Conservation (phyloP, 2,113 vertebrate genomes). For the Cygnus buccinator region DNA sequence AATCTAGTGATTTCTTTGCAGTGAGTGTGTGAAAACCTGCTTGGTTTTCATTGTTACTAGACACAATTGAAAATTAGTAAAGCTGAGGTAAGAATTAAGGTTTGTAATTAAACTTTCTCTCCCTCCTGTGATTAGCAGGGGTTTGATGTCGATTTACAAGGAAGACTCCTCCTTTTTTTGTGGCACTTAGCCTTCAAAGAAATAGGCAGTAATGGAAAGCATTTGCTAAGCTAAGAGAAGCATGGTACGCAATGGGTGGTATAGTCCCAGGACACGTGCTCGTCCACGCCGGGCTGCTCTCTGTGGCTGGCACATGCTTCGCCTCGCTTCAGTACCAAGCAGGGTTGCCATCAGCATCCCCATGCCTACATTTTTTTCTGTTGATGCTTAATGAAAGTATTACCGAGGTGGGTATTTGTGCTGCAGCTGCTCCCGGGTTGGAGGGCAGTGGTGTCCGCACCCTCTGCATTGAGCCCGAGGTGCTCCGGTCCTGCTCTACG, state of each 20-base stretch:
- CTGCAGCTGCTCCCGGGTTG: not conserved
- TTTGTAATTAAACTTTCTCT: slow-evolving; percentile 51
- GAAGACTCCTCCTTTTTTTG: slow-evolving; percentile 14
- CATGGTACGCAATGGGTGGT: not conserved
- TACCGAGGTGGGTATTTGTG: not conserved
- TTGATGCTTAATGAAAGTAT: not conserved
- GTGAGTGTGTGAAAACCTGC: slow-evolving; percentile 6
- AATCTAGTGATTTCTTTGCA: slow-evolving; percentile 48
- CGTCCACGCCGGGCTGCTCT: rapidly evolving
- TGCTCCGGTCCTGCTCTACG: not conserved
- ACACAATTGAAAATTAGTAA: slow-evolving; percentile 51
- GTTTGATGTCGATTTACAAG: slow-evolving; percentile 1
- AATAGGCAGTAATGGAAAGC: not conserved
- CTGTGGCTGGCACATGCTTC: too few species aligned
- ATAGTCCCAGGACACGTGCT: not conserved
- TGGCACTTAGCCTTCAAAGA: not conserved
- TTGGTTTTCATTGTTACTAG: slow-evolving; percentile 51
- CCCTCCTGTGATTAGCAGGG: not conserved
- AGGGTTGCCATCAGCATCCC: not conserved
- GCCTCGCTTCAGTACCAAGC: too few species aligned
- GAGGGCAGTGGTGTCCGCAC: not conserved
- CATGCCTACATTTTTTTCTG: not conserved
- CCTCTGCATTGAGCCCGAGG: not conserved
- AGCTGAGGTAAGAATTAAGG: slow-evolving; percentile 38
- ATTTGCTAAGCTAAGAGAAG: not conserved